Conservation (phyloP, 2,888 invertebrate species). For the Trisateles emortualis region DNA sequence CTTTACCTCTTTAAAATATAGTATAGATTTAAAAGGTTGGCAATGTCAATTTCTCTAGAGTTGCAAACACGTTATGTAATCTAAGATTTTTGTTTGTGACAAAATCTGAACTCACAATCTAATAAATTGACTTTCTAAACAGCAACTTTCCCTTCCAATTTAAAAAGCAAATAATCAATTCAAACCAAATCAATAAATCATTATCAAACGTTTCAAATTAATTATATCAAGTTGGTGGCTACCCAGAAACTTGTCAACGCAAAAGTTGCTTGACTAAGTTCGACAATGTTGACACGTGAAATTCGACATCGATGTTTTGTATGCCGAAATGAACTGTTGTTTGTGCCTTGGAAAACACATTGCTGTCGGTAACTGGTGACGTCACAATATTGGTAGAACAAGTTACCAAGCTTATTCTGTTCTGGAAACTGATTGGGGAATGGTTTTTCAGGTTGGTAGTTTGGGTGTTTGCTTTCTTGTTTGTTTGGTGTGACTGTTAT, state of each 20-base stretch:
- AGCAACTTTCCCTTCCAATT: not conserved
- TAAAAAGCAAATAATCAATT: not conserved
- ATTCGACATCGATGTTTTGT: slow-evolving; percentile 40
- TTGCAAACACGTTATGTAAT: too few species aligned
- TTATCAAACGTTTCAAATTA: slow-evolving; percentile 19
- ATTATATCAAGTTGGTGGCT: slow-evolving; percentile 30
- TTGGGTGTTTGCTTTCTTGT: not conserved
- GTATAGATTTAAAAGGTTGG: too few species aligned
- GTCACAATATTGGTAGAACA: slow-evolving; percentile 12
- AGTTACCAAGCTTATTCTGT: slow-evolving; percentile 13
- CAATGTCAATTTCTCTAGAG: too few species aligned
- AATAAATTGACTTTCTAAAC: too few species aligned
- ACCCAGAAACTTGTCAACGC: slow-evolving; percentile 20
- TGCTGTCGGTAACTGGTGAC: slow-evolving; percentile 17
- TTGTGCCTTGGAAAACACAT: slow-evolving; percentile 27
- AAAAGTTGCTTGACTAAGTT: slow-evolving; percentile 34
- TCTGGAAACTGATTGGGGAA: not conserved
- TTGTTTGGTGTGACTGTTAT: too few species aligned
- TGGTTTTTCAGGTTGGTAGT: not conserved
- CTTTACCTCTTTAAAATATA: too few species aligned
- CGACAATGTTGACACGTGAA: slow-evolving; percentile 28
- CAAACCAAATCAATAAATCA: not conserved
- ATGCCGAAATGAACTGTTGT: slow-evolving; percentile 24
- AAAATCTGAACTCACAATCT: too few species aligned
- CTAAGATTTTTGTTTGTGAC: too few species aligned